Evolutionary conservation across 2,113 vertebrate species (phyloP).

Genomic region (Astur gentilis): DNA sequence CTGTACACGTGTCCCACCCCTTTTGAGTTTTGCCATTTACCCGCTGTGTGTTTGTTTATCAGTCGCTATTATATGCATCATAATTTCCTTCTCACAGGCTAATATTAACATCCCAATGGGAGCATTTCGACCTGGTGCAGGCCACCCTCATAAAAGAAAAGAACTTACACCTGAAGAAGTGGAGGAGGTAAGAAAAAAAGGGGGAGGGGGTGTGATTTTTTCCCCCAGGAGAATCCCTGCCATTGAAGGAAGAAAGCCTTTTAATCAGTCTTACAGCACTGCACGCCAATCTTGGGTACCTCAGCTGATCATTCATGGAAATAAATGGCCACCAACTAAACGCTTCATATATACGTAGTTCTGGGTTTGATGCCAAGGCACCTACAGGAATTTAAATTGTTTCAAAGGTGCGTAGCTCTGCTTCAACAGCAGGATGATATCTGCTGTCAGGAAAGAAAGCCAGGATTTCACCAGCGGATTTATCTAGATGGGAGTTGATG

Average conservation of each 20-base stretch:
- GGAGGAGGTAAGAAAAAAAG: constrained; percentile 82
- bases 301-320: neutral
- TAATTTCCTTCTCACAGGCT: constrained; percentile 79
- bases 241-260: neutral
- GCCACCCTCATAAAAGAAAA: constrained; percentile 93
- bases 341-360: neutral
- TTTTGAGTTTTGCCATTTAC: neutral
- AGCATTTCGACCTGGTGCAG: constrained; percentile 93
- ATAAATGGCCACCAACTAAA: neutral
- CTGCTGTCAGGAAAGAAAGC: neutral
- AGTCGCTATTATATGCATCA: neutral
- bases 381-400: neutral
- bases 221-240: fast-evolving
- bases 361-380: neutral
- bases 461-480: neutral
- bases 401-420: neutral
- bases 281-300: neutral
- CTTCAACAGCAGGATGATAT: neutral
- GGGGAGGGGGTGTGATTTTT: fast-evolving
- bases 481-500: neutral
- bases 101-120: constrained; percentile 99
- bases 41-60: neutral
- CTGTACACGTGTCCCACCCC: neutral
- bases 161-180: constrained; percentile 83
- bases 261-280: neutral